Conservation (phyloP, 2,113 vertebrate species). For the Brachyhypopomus gauderio region DNA sequence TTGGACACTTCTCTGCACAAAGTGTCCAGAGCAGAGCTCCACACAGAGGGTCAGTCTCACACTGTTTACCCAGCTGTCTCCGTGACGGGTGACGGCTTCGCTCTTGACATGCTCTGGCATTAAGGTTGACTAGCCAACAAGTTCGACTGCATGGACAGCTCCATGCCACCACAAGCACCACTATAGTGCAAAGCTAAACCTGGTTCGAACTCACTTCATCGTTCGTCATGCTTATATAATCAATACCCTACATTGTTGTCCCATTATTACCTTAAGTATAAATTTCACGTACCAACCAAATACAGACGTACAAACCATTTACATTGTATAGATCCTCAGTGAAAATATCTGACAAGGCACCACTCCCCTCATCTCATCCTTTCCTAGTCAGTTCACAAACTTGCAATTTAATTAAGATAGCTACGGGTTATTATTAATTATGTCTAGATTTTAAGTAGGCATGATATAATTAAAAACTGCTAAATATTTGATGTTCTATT, state of each 20-base stretch:
- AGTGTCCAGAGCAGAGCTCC: slow-evolving; percentile 59
- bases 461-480: slow-evolving; percentile 75
- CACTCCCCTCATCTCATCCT: slow-evolving; percentile 21
- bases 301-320: not conserved
- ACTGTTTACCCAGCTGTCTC: slow-evolving; percentile 58
- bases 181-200: slow-evolving; percentile 37
- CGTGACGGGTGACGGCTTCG: slow-evolving; percentile 58
- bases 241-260: not conserved
- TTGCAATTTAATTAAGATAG: slow-evolving; percentile 72
- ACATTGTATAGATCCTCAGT: not conserved
- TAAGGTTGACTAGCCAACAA: slow-evolving; percentile 60
- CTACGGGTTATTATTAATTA: slow-evolving; percentile 79
- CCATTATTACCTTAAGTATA: slow-evolving; percentile 7
- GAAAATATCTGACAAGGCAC: slow-evolving; percentile 18
- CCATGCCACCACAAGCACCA: slow-evolving; percentile 43
- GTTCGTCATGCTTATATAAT: slow-evolving; percentile 27
- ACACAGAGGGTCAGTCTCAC: slow-evolving; percentile 58
- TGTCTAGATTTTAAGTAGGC: slow-evolving; percentile 67
- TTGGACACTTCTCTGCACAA: slow-evolving; percentile 61
- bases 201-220: slow-evolving; percentile 34
- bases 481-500: slow-evolving; percentile 79
- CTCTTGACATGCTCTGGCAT: slow-evolving; percentile 60
- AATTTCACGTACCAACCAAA: slow-evolving; percentile 16
- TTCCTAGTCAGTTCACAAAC: slow-evolving; percentile 39
- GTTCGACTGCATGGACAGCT: slow-evolving; percentile 58